Conservation (phyloP, 2,888 invertebrate species). For the Cryptocephalus moraei region DNA sequence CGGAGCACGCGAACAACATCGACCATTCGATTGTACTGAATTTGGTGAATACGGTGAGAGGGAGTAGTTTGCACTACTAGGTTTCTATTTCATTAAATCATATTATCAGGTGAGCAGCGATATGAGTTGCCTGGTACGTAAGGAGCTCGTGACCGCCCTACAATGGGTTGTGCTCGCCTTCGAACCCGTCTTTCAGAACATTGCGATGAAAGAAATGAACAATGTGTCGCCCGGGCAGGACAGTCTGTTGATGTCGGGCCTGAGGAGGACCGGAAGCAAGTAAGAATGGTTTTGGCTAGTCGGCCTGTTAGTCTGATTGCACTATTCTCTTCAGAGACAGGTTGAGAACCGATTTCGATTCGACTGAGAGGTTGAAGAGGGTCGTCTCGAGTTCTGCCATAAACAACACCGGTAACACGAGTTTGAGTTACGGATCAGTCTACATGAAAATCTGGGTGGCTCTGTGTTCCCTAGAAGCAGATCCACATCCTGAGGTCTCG, state of each 20-base stretch:
- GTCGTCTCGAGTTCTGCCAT: slow-evolving; percentile 64
- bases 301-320: neutral
- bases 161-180: slow-evolving; percentile 80
- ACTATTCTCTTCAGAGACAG: slow-evolving; percentile 12
- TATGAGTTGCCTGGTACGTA: slow-evolving; percentile 79
- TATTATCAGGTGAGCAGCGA: slow-evolving; percentile 42
- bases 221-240: slow-evolving; percentile 26
- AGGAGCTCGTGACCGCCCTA: slow-evolving; percentile 76
- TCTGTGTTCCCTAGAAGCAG: slow-evolving; percentile 64
- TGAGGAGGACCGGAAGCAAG: slow-evolving; percentile 31
- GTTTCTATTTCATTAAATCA: too few species aligned
- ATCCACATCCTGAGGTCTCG: slow-evolving; percentile 81
- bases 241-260: slow-evolving; percentile 15
- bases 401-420: slow-evolving; percentile 43
- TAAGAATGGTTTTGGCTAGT: slow-evolving; percentile 9
- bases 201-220: slow-evolving; percentile 53
- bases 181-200: slow-evolving; percentile 78
- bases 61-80: too few species aligned
- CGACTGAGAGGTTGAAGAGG: slow-evolving; percentile 44
- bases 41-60: slow-evolving; percentile 59
- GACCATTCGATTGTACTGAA: slow-evolving; percentile 88
- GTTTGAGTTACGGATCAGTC: slow-evolving; percentile 57
- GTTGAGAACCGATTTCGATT: slow-evolving; percentile 11
- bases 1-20: slow-evolving; percentile 88
- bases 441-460: slow-evolving; percentile 86